Evolutionary conservation across 1,140 invertebrate species (phyloP), one percentile per base, ranked within the genome.

Genomic region (Drosophila leontia): DNA sequence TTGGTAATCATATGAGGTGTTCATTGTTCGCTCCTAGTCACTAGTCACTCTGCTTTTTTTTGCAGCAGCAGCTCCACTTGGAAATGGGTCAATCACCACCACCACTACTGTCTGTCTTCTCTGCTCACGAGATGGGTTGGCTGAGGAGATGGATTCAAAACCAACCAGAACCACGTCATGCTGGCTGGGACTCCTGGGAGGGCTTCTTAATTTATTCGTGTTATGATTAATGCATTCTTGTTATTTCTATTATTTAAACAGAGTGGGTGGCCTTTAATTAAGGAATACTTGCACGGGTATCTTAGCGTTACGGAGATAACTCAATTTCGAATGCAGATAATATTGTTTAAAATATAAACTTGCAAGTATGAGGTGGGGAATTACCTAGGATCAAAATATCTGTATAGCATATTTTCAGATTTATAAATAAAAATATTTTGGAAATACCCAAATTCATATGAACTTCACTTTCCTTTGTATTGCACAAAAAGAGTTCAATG

Each of bases 1-100:
- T 74, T 74, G 59, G 69, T 75, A 83, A 82, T 82, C 80, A 63
- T 69, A 80, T 74, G 77, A 87, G 85, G 85, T 87, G 84, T 87
- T 84, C 85, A 87, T 84, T 87, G 85, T 78, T 77, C 61, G 65
- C 80, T 82, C 83, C 75, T 78, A 57, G 67, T 71, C 50, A 17
- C 34, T 55, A 23, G 51, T 55, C 34, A 39, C 35, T 70, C n/a
- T 3, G 37, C 45, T 78, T 63, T 75, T 75, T 11, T 50, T 50
- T 12, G 26, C 11, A 34, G 51, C 32, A 55, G 51, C 60, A 57
- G 53, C 45, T 82, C 69, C 11, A 62, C 59, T 74, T 68, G 48
- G 63, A 86, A 86, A 78, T 86, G 51, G 83, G 83, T 86, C 83
- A 86, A 88, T 86, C 75, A 80, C 41, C 37, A 39, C 48, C 44